phyloP scores from a whole-genome alignment of 23 tunicate genomes.

The Phallusia fumigata region DNA sequence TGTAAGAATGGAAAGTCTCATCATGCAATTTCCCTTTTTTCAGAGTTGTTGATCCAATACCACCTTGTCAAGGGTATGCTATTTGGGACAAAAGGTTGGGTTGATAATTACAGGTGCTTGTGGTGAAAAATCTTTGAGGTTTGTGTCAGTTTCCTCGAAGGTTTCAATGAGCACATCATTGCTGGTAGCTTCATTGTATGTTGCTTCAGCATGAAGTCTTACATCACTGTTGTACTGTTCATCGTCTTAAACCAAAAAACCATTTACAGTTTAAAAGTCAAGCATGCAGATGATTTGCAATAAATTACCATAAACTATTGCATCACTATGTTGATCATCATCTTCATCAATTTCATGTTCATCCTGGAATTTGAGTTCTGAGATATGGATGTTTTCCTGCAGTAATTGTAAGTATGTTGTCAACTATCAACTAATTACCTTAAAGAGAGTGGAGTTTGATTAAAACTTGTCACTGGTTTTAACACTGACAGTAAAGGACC shows the following conservation, averaged over 20 bases:
- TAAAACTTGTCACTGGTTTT: too few species aligned
- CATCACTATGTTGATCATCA: too few species aligned
- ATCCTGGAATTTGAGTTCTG: neutral
- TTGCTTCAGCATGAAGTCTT: constrained; percentile 19
- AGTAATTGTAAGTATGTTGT: too few species aligned
- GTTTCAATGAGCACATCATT: neutral
- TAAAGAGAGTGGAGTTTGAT: too few species aligned
- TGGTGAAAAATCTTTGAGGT: neutral
- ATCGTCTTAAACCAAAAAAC: neutral
- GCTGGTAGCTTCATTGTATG: constrained; percentile 1
- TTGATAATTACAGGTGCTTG: neutral
- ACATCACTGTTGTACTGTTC: constrained; percentile 9
- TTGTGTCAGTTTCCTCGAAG: neutral
- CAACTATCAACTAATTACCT: too few species aligned
- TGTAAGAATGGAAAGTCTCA: neutral
- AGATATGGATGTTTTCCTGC: neutral
- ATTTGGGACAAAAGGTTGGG: neutral
- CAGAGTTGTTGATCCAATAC: too few species aligned
- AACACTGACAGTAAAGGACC: too few species aligned
- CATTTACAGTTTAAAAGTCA: neutral
- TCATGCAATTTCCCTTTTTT: neutral
- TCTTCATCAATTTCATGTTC: neutral
- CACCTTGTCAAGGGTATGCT: neutral
- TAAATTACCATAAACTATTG: neutral
- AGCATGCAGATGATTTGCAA: neutral